Percentiles rank a stretch among this genome's conserved stretches.
Conservation (phyloP, 2,888 invertebrate genomes). For the Cheilosia vernalis region DNA sequence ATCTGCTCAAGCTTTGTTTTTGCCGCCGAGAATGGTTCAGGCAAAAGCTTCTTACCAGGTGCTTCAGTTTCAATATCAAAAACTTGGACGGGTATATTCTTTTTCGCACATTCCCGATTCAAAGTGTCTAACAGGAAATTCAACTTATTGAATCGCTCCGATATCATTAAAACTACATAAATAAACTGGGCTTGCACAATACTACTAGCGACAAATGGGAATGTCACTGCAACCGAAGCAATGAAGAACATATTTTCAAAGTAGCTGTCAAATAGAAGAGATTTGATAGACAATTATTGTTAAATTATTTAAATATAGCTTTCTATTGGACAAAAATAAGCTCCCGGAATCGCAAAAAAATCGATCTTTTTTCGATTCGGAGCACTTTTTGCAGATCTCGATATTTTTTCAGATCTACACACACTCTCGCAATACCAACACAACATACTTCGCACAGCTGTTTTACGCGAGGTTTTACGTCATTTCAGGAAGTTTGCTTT, state of each 20-base stretch:
- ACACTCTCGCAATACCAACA: too few relatives aligned
- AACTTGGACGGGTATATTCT: slow-evolving; percentile 78
- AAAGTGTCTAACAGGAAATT: slow-evolving; percentile 81
- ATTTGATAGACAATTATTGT: neutral
- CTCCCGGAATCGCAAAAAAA: too few relatives aligned
- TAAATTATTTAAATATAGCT: neutral
- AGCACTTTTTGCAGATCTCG: too few relatives aligned
- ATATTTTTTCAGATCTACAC: too few relatives aligned
- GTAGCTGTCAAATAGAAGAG: slow-evolving; percentile 72
- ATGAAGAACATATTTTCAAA: slow-evolving; percentile 78
- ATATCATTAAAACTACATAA: slow-evolving; percentile 80
- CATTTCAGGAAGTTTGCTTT: too few relatives aligned
- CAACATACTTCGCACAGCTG: too few relatives aligned
- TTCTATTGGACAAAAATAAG: too few relatives aligned
- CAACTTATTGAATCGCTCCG: slow-evolving; percentile 80
- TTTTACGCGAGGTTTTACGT: too few relatives aligned
- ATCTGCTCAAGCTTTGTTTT: slow-evolving; percentile 70
- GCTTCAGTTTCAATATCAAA: slow-evolving; percentile 81
- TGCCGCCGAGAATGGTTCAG: slow-evolving; percentile 8
- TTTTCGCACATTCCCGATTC: slow-evolving; percentile 80
- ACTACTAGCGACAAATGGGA: slow-evolving; percentile 80
- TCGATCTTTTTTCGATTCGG: too few relatives aligned
- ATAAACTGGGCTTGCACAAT: slow-evolving; percentile 82
- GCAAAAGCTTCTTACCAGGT: slow-evolving; percentile 65
- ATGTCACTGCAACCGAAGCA: slow-evolving; percentile 79